A percentile compares a stretch with the other conserved stretches of the same genome.
Conservation (phyloP, 2,113 vertebrate species). For the Myodes glareolus region DNA sequence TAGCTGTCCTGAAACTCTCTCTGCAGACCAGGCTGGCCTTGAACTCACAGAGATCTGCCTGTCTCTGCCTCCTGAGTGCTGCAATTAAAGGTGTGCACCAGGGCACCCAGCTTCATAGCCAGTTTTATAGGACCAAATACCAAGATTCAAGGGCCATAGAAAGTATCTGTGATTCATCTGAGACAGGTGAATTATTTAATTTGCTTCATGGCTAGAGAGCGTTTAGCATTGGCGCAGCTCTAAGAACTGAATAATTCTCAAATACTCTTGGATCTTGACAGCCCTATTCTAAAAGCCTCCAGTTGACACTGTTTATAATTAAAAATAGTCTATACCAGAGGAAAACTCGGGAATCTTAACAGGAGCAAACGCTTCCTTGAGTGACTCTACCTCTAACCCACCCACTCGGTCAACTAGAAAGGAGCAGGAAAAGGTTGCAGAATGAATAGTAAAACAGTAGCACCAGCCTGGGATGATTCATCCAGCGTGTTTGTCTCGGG, state of each 20-base stretch:
- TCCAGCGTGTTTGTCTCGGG: slow-evolving; percentile 60
- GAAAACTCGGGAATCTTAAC: slow-evolving; percentile 16
- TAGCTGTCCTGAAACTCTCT: neutral
- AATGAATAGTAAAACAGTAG: slow-evolving; percentile 63
- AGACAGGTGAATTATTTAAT: neutral
- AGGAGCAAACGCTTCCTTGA: neutral
- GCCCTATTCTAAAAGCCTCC: neutral
- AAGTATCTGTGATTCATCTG: neutral
- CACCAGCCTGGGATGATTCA: slow-evolving; percentile 65
- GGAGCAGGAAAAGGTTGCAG: slow-evolving; percentile 41
- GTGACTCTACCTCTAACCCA: slow-evolving; percentile 52
- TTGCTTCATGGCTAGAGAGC: neutral
- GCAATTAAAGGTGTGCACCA: neutral
- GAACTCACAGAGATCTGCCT: neutral
- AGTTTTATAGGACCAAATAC: neutral
- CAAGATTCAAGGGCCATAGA: neutral
- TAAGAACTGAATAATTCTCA: neutral
- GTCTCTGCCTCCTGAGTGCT: neutral
- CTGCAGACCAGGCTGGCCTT: neutral
- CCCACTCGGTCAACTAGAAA: slow-evolving; percentile 35
- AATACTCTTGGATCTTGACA: neutral
- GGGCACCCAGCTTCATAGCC: neutral
- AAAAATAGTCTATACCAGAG: slow-evolving; percentile 19
- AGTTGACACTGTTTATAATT: neutral
- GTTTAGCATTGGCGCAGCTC: neutral